Base-by-base conservation (phyloP, 1,140 invertebrate species). In the Microplitis demolitor region DNA sequence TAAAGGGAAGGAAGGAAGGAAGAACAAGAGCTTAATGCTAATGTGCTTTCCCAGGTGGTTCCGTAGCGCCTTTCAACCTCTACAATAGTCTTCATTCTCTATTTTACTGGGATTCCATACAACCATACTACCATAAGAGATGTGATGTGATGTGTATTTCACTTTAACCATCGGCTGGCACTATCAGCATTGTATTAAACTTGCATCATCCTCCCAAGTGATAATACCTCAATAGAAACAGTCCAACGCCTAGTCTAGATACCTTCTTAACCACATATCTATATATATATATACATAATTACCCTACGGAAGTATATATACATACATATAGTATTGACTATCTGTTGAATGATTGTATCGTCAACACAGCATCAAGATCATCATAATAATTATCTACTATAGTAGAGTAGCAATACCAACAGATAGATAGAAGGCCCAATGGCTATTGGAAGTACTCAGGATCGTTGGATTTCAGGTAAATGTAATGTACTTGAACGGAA, bases 151-250 rank as follows among this genome's bases (percentile, higher is more conserved):
- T 64, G 62, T 37, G 62, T 45, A 14, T n/a, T 35, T 37, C 35
- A 39, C 62, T 14, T 16, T 64, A 64, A 24, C 16, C 39, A 13
- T 54, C 11, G 6, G 66, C 11, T 50, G 8, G 14, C 11, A 37
- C 64, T 62, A 16, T 56, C 14, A 45, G 11, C 53, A 62, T 72
- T 63, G 50, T 58, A 74, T 76, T 74, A 73, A 76, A 76, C 64
- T 71, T 76, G 75, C 75, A 71, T 63, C 66, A 66, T 67, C 64
- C 64, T 67, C 64, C 64, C 50, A 35, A 69, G 64, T 58, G 62
- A 74, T 71, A 71, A 71, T 71, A 62, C 58, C 54, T 66, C 33
- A 39, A 72, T 72, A 67, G 50, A 62, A 6, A 63, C 33, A 14
- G 33, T 31, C 5, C 6, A 50, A 50, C 39, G 39, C 11, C 14